phyloP scores from a whole-genome alignment of 2,888 invertebrate genomes.

The Leucophenga montana region DNA sequence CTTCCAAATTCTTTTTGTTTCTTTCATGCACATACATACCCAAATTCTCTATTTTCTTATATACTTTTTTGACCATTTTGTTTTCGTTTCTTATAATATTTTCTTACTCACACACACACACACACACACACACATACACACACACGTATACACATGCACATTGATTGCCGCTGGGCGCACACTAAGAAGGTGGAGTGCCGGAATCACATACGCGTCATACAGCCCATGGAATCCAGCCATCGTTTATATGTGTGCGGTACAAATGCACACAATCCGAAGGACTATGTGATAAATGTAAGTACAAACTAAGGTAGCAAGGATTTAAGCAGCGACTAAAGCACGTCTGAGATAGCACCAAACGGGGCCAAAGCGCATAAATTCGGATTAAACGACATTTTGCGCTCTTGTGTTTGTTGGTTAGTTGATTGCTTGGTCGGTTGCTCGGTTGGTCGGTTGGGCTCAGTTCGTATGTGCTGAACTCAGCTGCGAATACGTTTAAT shows the following conservation, averaged over 20 bases:
- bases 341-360: background rate
- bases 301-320: conserved; percentile 29
- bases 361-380: conserved; percentile 14
- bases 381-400: background rate
- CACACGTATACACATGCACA: background rate
- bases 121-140: conserved; percentile 33
- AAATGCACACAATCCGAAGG: conserved; percentile 95
- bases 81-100: conserved; percentile 24
- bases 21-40: conserved; percentile 25
- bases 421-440: background rate
- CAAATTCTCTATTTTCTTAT: conserved; percentile 11
- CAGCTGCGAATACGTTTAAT: background rate
- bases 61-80: conserved; percentile 22
- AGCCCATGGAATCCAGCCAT: conserved; percentile 91
- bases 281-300: conserved; percentile 96
- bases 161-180: conserved; percentile 35
- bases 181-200: conserved; percentile 93
- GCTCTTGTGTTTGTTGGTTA: background rate
- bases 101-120: conserved; percentile 34
- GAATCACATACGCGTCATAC: conserved; percentile 94
- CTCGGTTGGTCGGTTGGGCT: background rate
- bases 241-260: conserved; percentile 94
- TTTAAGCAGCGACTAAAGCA: background rate
- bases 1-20: conserved; percentile 38
- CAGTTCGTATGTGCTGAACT: background rate